Evolutionary conservation across 2,113 vertebrate species (phyloP), one percentile per base, ranked within the genome.

Genomic region (Passerina amoena): DNA sequence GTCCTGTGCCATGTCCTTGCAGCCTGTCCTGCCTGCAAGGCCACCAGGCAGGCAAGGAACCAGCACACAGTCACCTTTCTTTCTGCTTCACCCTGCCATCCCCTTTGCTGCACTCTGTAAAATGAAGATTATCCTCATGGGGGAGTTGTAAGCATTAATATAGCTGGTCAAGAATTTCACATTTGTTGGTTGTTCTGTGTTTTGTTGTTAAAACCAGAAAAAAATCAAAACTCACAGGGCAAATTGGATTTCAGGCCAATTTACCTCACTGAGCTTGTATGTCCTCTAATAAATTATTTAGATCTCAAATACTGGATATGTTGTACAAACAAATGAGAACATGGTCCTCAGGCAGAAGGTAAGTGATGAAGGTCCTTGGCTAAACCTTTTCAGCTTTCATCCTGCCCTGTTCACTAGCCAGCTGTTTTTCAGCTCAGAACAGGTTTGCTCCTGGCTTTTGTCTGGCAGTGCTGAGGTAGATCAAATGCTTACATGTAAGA

Each of bases 91-190:
- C 53, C 44, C 50, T 59, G 30, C 45, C 57, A 45, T 38, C 24
- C 72, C 37, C 40, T 82, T 30, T 23, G 33, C 54, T 57, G 48
- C 16, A 1, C 37, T 85, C 59, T 77, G 82, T 88, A 44, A 66
- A 88, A 91, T 54, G 28, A 93, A 70, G 35, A 56, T 94, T 81
- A 82, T 87, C 81, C 70, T 96, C 72, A 23, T 24, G 83, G 69
- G 82, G 83, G 76, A 94, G 90, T 90, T 7, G 2, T 63, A 28
- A 93, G 79, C 90, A 63, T 77, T 80, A 73, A 78, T 77, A 83
- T 30, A 83, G 24, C 47, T n/a, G 50, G 27, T 59, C 27, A 83
- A 66, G 79, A 81, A 66, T 53, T 57, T 78, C 23, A 35, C 11
- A 1, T 45, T 57, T 47, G 17, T 76, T 69, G 73, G 44, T 61